phyloP scores from a whole-genome alignment of 2,888 invertebrate species.

The Aporophyla nigra region DNA sequence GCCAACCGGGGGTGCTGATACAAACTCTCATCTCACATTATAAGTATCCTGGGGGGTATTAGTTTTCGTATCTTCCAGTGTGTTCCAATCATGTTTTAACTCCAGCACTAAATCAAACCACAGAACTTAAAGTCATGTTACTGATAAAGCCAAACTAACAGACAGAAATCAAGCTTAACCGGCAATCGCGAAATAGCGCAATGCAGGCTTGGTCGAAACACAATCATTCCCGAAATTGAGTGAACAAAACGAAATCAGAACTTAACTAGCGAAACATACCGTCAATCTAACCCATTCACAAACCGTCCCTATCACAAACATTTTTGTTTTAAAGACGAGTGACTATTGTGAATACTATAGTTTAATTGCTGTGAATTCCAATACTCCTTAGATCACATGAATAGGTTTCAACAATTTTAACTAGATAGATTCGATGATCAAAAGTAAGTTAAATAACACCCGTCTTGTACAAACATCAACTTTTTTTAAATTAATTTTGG shows the following conservation, averaged over 20 bases:
- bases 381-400: no score
- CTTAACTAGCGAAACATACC: slow-evolving; percentile 42
- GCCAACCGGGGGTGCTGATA: background rate
- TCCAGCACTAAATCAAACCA: slow-evolving; percentile 3
- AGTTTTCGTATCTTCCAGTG: background rate
- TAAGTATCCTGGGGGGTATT: no score
- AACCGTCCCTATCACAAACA: slow-evolving; percentile 24
- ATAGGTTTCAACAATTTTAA: background rate
- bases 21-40: no score
- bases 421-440: background rate
- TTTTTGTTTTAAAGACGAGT: slow-evolving; percentile 1
- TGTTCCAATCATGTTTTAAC: background rate
- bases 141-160: slow-evolving; percentile 26
- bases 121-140: background rate
- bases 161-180: slow-evolving; percentile 16
- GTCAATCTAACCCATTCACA: slow-evolving; percentile 35
- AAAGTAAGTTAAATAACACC: background rate
- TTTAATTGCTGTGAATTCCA: background rate
- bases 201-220: slow-evolving; percentile 27
- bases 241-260: slow-evolving; percentile 48
- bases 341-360: background rate
- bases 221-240: slow-evolving; percentile 43
- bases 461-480: no score
- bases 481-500: no score
- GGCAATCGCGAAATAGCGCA: slow-evolving; percentile 20